Conservation (phyloP, 2,888 invertebrate genomes). For the Thera obeliscata region DNA sequence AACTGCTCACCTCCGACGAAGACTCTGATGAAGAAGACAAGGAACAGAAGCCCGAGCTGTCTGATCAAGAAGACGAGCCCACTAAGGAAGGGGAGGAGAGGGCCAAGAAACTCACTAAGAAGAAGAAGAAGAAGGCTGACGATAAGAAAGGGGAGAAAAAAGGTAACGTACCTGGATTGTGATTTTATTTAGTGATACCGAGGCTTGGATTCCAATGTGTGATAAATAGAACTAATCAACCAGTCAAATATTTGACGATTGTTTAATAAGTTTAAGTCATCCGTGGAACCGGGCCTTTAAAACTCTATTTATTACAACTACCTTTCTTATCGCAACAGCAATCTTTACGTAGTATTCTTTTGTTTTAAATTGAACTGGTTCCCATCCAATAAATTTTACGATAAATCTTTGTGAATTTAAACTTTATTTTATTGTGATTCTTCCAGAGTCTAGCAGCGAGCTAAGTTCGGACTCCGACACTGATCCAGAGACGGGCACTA, state of each 20-base stretch:
- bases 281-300: too few relatives aligned
- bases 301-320: too few relatives aligned
- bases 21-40: conserved; percentile 94
- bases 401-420: not conserved
- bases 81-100: conserved; percentile 90
- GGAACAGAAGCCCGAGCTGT: conserved; percentile 90
- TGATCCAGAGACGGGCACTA: conserved; percentile 81
- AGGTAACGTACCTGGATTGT: conserved; percentile 53
- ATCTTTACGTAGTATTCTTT: too few relatives aligned
- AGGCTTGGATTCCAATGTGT: too few relatives aligned
- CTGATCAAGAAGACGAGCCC: conserved; percentile 89
- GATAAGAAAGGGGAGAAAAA: conserved; percentile 86
- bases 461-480: conserved; percentile 90
- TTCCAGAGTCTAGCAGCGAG: conserved; percentile 87
- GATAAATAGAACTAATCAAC: too few relatives aligned
- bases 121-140: conserved; percentile 81
- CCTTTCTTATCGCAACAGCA: too few relatives aligned
- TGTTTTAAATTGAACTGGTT: too few relatives aligned
- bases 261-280: too few relatives aligned
- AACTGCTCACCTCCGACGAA: conserved; percentile 94
- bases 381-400: too few relatives aligned
- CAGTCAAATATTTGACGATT: too few relatives aligned
- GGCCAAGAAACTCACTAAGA: conserved; percentile 82
- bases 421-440: not conserved
- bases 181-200: not conserved